Evolutionary conservation across 2,797 vertebrate species (phyloP).

Genomic region (Eulemur mongoz): DNA sequence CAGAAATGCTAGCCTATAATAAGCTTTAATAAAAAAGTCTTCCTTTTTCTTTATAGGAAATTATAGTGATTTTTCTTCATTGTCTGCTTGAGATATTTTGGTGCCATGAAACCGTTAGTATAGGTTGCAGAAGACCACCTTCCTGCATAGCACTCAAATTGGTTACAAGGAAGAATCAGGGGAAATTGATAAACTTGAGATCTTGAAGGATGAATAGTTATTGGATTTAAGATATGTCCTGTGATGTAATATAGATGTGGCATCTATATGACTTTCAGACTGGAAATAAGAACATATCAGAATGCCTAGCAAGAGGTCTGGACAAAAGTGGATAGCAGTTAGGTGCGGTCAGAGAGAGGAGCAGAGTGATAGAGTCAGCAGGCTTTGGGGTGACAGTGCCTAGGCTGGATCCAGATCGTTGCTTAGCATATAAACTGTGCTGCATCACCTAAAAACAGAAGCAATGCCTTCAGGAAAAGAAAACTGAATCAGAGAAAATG

Average conservation of each 20-base stretch:
- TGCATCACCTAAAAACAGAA: background rate
- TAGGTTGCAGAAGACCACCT: conserved; percentile 43
- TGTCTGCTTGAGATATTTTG: conserved; percentile 46
- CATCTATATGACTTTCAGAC: background rate
- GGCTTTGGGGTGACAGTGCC: background rate
- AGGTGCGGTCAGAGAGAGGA: background rate
- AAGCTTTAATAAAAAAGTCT: conserved; percentile 29
- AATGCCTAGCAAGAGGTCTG: background rate
- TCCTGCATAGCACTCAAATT: conserved; percentile 6
- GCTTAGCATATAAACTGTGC: background rate
- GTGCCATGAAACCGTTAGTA: conserved; percentile 42
- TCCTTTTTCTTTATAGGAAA: conserved; percentile 8
- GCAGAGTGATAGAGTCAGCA: background rate
- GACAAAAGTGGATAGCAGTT: background rate
- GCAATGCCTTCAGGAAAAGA: background rate
- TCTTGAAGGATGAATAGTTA: background rate
- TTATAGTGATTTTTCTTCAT: conserved; percentile 54
- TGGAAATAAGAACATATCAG: background rate
- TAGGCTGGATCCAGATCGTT: background rate
- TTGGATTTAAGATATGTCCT: background rate
- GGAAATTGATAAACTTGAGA: background rate
- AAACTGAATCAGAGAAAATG: background rate
- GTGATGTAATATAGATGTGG: background rate
- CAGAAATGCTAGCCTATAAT: conserved; percentile 57
- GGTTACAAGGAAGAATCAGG: background rate